Percentiles rank a stretch among this genome's conserved stretches.
These are phyloP conservation scores for Drosophila melanogaster DNA, from an alignment of 1,140 invertebrate species.

Conservation along the genomic window DNA sequence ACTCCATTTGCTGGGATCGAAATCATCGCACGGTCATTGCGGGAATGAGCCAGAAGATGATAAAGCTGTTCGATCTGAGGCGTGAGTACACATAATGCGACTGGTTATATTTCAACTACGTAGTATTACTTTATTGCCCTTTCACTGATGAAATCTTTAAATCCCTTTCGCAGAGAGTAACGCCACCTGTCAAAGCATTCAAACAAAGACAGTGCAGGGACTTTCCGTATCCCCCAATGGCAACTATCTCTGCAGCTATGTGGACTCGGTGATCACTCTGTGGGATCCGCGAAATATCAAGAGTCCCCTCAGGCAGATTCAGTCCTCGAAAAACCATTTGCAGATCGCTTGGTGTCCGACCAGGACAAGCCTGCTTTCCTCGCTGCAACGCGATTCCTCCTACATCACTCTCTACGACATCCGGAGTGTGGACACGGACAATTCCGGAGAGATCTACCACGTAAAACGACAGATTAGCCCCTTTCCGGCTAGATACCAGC, in stretches of 20 bases:
- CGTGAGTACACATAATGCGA: slow-evolving; percentile 86
- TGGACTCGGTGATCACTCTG: slow-evolving; percentile 92
- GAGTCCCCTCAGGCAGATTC: slow-evolving; percentile 91
- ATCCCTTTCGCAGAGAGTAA: slow-evolving; percentile 87
- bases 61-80: slow-evolving; percentile 96
- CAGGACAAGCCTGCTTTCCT: slow-evolving; percentile 83
- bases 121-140: background rate
- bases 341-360: slow-evolving; percentile 96
- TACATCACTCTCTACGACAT: slow-evolving; percentile 81
- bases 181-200: slow-evolving; percentile 89
- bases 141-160: background rate
- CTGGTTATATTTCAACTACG: too few relatives aligned
- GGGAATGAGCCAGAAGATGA: slow-evolving; percentile 94
- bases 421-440: slow-evolving; percentile 71
- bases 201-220: slow-evolving; percentile 93
- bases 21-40: slow-evolving; percentile 91
- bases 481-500: slow-evolving; percentile 74
- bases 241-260: slow-evolving; percentile 92
- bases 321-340: slow-evolving; percentile 89
- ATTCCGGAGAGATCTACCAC: slow-evolving; percentile 70
- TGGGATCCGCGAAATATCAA: slow-evolving; percentile 96
- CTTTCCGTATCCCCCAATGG: slow-evolving; percentile 91
- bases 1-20: slow-evolving; percentile 94
- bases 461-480: slow-evolving; percentile 78
- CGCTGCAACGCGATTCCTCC: slow-evolving; percentile 75